Evolutionary conservation across 2,797 vertebrate genomes (phyloP), one percentile per base, ranked within the genome.

Genomic region (Apogon hyalosoma): DNA sequence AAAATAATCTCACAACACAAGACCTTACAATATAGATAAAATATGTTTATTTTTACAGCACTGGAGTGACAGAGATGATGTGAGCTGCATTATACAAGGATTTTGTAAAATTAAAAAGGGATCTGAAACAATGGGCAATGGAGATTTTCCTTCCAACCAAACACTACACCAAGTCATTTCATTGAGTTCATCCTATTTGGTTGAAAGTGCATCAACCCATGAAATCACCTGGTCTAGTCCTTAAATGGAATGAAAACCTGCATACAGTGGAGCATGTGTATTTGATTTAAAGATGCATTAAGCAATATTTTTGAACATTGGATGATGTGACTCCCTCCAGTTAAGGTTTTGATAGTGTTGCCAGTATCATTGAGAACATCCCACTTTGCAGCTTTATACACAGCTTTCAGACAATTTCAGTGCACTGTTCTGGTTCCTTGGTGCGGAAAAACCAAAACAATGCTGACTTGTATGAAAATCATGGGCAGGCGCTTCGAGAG

Each of bases 201-300:
- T 59, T 74, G 38, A 78, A 76, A 69, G 48, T 45, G 42, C 18
- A 36, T 46, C 63, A 49, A 70, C 51, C 19, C 61, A 45, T 56
- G 51, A 82, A 84, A 81, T 83, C 46, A 72, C 64, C 73, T 80
- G 67, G 70, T 77, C 40, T 76, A 76, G 75, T 79, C 47, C 42
- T 68, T 42, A 65, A 45, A 66, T 73, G 76, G 63, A 87, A 84
- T 9, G 63, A 77, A 85, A 84, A 75, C 63, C 74, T 77, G 55
- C 69, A 66, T 54, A 67, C 11, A 33, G 28, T 15, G 16, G 21
- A 60, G 65, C 65, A 85, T 59, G 68, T 33, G 79, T 66, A 81
- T 84, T 81, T 78, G 69, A 77, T 80, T 80, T 79, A 84, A 84
- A 87, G 84, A 75, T 85, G 79, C 76, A 88, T 81, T 85, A 82